These are phyloP conservation scores for Melieria omissa DNA, from an alignment of 2,888 invertebrate genomes.

Conservation along the genomic window DNA sequence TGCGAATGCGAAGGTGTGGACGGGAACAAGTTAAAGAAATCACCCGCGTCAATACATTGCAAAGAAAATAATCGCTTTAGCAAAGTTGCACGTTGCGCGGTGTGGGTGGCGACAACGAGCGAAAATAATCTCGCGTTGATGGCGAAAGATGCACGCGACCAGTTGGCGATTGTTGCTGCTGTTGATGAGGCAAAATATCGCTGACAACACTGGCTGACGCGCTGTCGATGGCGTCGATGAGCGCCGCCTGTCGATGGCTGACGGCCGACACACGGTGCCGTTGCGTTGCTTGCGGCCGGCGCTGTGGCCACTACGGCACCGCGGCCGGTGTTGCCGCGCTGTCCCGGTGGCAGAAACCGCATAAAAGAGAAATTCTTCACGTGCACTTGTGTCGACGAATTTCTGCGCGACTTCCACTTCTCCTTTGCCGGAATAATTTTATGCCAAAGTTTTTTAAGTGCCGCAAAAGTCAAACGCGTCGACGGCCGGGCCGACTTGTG, in stretches of 20 bases:
- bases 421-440: constrained; percentile 26
- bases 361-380: constrained; percentile 20
- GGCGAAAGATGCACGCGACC: not conserved
- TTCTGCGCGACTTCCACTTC: constrained; percentile 5
- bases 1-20: not conserved
- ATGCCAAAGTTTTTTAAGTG: constrained; percentile 37
- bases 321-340: not conserved
- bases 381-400: constrained; percentile 18
- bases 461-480: constrained; percentile 17
- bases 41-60: constrained; percentile 16
- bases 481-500: not conserved
- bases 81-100: not conserved
- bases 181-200: constrained; percentile 9
- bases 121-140: constrained; percentile 32
- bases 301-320: not conserved
- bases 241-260: too few species aligned
- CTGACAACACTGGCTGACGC: constrained; percentile 12
- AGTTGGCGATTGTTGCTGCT: not conserved
- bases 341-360: constrained; percentile 21
- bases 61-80: constrained; percentile 45
- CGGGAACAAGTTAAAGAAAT: constrained; percentile 1
- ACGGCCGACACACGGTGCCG: too few species aligned
- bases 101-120: not conserved
- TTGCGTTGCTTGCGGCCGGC: too few species aligned
- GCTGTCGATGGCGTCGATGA: constrained; percentile 17